phyloP scores from a whole-genome alignment of 2,888 invertebrate species.

The Conomelus anceps region DNA sequence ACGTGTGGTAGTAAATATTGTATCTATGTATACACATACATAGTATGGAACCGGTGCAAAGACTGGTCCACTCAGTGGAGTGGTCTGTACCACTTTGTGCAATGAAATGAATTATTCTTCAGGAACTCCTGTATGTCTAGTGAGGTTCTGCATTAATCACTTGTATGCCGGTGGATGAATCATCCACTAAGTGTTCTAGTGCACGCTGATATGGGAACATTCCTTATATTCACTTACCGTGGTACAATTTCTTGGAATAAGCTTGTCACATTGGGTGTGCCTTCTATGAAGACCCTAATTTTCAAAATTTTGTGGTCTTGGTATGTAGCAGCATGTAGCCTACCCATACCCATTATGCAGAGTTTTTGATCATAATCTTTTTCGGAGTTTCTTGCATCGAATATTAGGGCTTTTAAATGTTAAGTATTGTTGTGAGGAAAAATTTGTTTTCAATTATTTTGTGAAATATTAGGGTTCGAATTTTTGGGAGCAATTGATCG shows the following conservation, averaged over 20 bases:
- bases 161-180: background rate
- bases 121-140: background rate
- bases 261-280: background rate
- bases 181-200: background rate
- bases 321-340: too few species aligned
- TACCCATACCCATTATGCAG: too few species aligned
- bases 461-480: too few species aligned
- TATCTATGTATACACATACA: background rate
- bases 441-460: too few species aligned
- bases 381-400: too few species aligned
- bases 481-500: too few species aligned
- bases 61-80: background rate
- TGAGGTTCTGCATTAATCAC: background rate
- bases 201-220: background rate
- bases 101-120: background rate
- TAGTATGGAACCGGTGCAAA: background rate
- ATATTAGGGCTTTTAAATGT: too few species aligned
- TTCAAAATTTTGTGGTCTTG: background rate
- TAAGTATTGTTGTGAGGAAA: too few species aligned
- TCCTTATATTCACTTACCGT: too few species aligned
- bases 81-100: background rate
- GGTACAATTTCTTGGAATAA: background rate
- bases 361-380: too few species aligned
- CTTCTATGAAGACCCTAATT: background rate
- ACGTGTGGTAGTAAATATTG: background rate